Evolutionary conservation across 2,888 invertebrate genomes (phyloP), one percentile per base, ranked within the genome.

Genomic region (Brachycybe producta): DNA sequence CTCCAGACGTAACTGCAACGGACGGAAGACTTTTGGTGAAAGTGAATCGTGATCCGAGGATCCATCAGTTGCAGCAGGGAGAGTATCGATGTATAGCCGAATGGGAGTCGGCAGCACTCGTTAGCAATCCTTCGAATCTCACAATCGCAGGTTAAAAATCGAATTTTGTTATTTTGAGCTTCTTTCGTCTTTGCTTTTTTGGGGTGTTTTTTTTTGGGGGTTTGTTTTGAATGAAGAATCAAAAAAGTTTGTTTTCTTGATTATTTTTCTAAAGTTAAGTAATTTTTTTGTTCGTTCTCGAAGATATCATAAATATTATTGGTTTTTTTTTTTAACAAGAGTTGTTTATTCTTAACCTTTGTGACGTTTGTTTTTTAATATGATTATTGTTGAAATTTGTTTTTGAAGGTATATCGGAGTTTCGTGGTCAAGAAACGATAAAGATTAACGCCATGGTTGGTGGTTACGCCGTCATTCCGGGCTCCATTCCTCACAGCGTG

Each of bases 401-500:
- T 26, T 42, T 19, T 45, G 21, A 11, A 49, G 49, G 34, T 11
- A 32, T 49, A 23, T 35, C 43, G 5, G 24, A 17, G 15, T 49
- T 49, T 28, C 28, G 27, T 26, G 43, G 32, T n/a, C 49, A 49
- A 15, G 49, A 49, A 26, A 23, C 32, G 5, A 8, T 46, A 5
- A 35, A 19, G 19, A 19, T 49, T 19, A 49, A 42, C 19, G 32
- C 35, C n/a, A 28, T 26, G 28, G 34, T 39, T 7, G 43, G 45
- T 13, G 50, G 50, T 5, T 17, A 23, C 26, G 45, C 36, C 2
- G 50, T 50, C 7, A 17, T 50, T n/a, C 36, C 13, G 34, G 50
- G 50, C 17, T 50, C 28, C 21, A 11, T 50, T 17, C 50, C 50
- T 17, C 17, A 26, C 3, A 45, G 50, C n/a, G 21, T 45, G 15